These are phyloP conservation scores for Eupithecia vulgata DNA, from an alignment of 2,888 invertebrate species.

Conservation along the genomic window DNA sequence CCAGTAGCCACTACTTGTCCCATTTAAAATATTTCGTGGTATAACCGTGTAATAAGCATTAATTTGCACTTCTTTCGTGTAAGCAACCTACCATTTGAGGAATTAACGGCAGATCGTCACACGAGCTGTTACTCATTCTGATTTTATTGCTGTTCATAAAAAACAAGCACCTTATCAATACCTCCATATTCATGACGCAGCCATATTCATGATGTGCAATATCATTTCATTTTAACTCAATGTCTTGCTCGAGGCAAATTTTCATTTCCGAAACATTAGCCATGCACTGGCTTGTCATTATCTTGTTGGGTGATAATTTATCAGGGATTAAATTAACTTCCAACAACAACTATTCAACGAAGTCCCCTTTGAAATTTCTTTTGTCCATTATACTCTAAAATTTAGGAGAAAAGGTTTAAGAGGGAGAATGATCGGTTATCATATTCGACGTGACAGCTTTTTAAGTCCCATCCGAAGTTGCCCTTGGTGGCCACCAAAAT, in stretches of 20 bases:
- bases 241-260: background rate
- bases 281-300: background rate
- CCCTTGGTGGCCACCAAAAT: too few species aligned
- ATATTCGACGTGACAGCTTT: too few species aligned
- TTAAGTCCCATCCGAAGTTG: too few species aligned
- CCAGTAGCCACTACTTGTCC: too few species aligned
- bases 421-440: too few species aligned
- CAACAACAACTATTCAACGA: too few species aligned
- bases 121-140: conserved; percentile 27
- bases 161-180: conserved; percentile 18
- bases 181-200: conserved; percentile 11
- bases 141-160: conserved; percentile 30
- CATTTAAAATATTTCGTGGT: conserved; percentile 3
- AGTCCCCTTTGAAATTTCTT: too few species aligned
- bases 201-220: conserved; percentile 8
- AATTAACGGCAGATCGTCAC: conserved; percentile 46
- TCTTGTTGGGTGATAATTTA: too few species aligned
- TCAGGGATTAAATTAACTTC: background rate
- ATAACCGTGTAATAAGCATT: conserved; percentile 7
- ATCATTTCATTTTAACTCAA: background rate
- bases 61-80: conserved; percentile 29
- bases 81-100: conserved; percentile 33
- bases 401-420: too few species aligned
- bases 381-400: too few species aligned
- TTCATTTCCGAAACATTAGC: background rate